These are phyloP conservation scores for Mactromeris polynyma DNA, from an alignment of 2,888 invertebrate genomes.

Conservation along the genomic window DNA sequence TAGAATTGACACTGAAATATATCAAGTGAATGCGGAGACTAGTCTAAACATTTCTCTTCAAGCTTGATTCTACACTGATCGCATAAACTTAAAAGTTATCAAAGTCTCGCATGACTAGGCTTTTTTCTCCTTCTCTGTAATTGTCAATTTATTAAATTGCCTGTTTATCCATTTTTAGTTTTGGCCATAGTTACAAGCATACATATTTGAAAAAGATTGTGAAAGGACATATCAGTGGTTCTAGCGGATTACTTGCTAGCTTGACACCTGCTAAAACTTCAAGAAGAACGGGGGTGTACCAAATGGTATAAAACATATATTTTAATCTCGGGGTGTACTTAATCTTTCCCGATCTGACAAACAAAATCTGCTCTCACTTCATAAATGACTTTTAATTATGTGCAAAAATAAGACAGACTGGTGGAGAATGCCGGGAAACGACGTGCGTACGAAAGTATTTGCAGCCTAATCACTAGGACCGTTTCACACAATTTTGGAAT, in stretches of 20 bases:
- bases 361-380: constrained; percentile 43
- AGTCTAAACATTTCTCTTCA: no score
- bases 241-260: not conserved
- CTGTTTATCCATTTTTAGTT: not conserved
- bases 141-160: not conserved
- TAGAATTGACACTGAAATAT: no score
- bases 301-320: constrained; percentile 12
- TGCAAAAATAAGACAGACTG: constrained; percentile 54
- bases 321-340: constrained; percentile 23
- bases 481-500: constrained; percentile 18
- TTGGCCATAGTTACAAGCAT: not conserved
- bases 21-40: no score
- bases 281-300: constrained; percentile 13
- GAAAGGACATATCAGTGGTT: not conserved
- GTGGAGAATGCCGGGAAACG: constrained; percentile 6
- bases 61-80: no score
- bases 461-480: not conserved
- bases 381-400: constrained; percentile 62
- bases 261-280: constrained; percentile 15
- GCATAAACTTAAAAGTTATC: no score
- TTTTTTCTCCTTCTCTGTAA: not conserved
- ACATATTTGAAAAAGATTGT: not conserved
- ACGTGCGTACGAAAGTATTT: constrained; percentile 5
- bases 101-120: not conserved
- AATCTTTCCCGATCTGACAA: constrained; percentile 47